These are phyloP conservation scores for Agrenia bidenticulata DNA, from an alignment of 2,888 invertebrate genomes.

Conservation along the genomic window DNA sequence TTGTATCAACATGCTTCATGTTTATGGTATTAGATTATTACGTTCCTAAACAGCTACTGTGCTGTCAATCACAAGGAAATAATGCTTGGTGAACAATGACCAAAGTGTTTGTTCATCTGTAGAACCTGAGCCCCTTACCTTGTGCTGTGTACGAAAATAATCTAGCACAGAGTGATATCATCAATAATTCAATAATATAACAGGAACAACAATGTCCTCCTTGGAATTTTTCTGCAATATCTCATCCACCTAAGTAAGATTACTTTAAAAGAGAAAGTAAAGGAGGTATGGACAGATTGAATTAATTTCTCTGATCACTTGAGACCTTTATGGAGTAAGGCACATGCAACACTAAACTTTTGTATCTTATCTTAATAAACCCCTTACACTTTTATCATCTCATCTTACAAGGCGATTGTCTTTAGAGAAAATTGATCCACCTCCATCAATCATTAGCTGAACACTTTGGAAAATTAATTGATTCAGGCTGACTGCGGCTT, in stretches of 20 bases:
- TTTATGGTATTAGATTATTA: constrained; percentile 21
- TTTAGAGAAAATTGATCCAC: constrained; percentile 5
- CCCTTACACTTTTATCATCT: no score
- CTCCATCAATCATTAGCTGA: neutral
- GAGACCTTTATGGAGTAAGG: no score
- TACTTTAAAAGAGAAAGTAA: constrained; percentile 8
- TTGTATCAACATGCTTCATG: constrained; percentile 14
- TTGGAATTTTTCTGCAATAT: constrained; percentile 4
- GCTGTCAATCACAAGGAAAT: constrained; percentile 26
- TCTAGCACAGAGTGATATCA: constrained; percentile 20
- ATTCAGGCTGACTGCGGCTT: neutral
- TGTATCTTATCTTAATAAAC: no score
- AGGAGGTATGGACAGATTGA: no score
- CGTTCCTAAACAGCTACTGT: constrained; percentile 23
- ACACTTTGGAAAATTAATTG: neutral
- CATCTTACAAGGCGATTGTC: neutral
- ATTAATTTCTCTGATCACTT: no score
- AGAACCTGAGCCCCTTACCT: constrained; percentile 15
- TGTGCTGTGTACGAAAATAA: neutral
- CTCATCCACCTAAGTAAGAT: neutral
- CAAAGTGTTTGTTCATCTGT: constrained; percentile 8
- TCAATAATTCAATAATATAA: constrained; percentile 11
- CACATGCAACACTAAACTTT: no score
- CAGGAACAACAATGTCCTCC: constrained; percentile 18
- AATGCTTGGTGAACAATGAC: constrained; percentile 14